These are phyloP conservation scores for Eupithecia exiguata DNA, from an alignment of 2,888 invertebrate species.

Conservation along the genomic window DNA sequence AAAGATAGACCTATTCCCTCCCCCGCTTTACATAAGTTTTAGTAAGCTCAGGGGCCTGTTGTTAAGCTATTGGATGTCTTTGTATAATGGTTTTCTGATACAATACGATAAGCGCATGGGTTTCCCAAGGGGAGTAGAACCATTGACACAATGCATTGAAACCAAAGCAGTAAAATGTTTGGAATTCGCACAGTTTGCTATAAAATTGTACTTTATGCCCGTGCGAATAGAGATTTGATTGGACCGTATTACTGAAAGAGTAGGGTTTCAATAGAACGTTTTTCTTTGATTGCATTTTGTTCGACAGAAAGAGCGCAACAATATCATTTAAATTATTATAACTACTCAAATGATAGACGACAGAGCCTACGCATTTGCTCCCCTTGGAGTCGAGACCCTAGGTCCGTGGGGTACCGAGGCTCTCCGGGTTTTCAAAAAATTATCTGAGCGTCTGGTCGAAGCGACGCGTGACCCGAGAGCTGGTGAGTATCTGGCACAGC, in stretches of 20 bases:
- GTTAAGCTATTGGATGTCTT: constrained; percentile 43
- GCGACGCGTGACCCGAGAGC: too few species aligned
- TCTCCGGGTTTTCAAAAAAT: too few species aligned
- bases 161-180: constrained; percentile 30
- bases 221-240: constrained; percentile 10
- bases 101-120: constrained; percentile 63
- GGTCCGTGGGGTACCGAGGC: too few species aligned
- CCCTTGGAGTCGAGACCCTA: too few species aligned
- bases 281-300: constrained; percentile 3
- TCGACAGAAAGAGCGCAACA: background rate
- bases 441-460: too few species aligned
- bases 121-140: constrained; percentile 54
- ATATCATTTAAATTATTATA: too few species aligned
- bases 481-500: too few species aligned
- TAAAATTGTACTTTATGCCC: constrained; percentile 19
- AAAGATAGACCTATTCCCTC: constrained; percentile 47
- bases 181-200: constrained; percentile 17
- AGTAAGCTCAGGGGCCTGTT: background rate
- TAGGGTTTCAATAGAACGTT: constrained; percentile 22
- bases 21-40: constrained; percentile 11
- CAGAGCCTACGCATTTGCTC: too few species aligned
- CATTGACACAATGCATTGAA: constrained; percentile 40
- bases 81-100: constrained; percentile 50
- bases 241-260: background rate
- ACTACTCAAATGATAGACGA: too few species aligned